Conservation (phyloP, 2,888 invertebrate species). For the Ormyrus nitidulus region DNA sequence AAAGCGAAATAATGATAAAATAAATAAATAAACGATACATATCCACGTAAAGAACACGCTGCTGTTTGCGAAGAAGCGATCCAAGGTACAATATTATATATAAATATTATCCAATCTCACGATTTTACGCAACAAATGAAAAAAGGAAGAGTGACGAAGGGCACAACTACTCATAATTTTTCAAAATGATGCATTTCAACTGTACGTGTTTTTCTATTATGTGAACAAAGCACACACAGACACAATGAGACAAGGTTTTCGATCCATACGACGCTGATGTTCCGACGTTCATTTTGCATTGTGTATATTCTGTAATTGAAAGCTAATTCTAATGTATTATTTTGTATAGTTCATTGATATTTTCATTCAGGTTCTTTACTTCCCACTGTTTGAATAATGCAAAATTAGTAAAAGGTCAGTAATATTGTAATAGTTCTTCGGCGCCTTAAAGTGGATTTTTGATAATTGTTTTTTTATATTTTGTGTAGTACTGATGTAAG, state of each 20-base stretch:
- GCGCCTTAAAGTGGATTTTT: conserved; percentile 17
- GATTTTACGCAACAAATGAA: conserved; percentile 16
- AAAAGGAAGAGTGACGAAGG: conserved; percentile 40
- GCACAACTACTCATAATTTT: conserved; percentile 51
- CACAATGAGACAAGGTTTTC: conserved; percentile 3
- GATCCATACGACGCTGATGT: conserved; percentile 18
- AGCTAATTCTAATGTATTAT: neutral
- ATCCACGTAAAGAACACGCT: conserved; percentile 41
- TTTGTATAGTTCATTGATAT: neutral
- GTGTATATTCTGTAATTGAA: conserved; percentile 11
- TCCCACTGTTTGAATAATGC: conserved; percentile 5
- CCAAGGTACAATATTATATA: conserved; percentile 31
- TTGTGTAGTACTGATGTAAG: too few species aligned
- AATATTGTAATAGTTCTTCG: conserved; percentile 32
- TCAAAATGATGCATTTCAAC: conserved; percentile 31
- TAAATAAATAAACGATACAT: conserved; percentile 46
- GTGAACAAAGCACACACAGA: conserved; percentile 15
- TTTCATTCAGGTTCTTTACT: too few species aligned
- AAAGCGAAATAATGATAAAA: conserved; percentile 16
- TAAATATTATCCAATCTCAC: too few species aligned
- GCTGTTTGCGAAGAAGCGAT: conserved; percentile 35
- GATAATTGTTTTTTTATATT: too few species aligned
- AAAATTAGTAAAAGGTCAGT: conserved; percentile 34
- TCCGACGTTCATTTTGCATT: conserved; percentile 38
- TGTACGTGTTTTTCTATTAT: conserved; percentile 47